These are phyloP conservation scores for Dissostichus mawsoni DNA, from an alignment of 2,113 vertebrate species.

Conservation along the genomic window DNA sequence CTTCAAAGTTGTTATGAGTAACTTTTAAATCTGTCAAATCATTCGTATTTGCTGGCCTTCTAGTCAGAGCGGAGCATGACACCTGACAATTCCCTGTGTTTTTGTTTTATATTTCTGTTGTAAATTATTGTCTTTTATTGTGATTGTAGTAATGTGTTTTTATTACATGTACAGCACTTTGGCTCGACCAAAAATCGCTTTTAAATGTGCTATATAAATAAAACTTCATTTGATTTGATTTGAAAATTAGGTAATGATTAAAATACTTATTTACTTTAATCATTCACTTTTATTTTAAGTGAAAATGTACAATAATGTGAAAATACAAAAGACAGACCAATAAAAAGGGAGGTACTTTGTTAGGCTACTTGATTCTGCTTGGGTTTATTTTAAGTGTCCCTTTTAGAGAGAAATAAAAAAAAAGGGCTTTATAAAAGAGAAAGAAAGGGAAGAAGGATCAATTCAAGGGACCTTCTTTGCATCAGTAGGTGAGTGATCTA, in stretches of 20 bases:
- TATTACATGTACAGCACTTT: too few relatives aligned
- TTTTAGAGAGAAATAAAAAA: background rate
- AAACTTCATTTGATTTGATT: too few relatives aligned
- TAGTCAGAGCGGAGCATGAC: too few relatives aligned
- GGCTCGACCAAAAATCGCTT: too few relatives aligned
- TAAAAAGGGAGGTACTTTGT: background rate
- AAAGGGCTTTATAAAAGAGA: too few relatives aligned
- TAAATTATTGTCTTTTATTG: too few relatives aligned
- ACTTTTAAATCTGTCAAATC: background rate
- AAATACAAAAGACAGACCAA: background rate
- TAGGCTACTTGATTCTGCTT: background rate
- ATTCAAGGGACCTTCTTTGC: constrained; percentile 39
- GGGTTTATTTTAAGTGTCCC: background rate
- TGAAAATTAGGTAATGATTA: background rate
- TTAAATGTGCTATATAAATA: too few relatives aligned
- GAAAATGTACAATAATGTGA: background rate
- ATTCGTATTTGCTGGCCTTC: background rate
- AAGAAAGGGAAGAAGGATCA: background rate
- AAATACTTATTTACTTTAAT: background rate
- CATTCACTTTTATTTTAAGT: background rate
- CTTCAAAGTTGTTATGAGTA: background rate
- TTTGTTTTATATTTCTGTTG: too few relatives aligned
- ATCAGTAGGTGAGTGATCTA: constrained; percentile 26
- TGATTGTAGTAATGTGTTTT: too few relatives aligned
- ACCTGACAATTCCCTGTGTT: too few relatives aligned